Evolutionary conservation across 2,888 invertebrate species (phyloP).

Genomic region (Melinopterus prodromus): DNA sequence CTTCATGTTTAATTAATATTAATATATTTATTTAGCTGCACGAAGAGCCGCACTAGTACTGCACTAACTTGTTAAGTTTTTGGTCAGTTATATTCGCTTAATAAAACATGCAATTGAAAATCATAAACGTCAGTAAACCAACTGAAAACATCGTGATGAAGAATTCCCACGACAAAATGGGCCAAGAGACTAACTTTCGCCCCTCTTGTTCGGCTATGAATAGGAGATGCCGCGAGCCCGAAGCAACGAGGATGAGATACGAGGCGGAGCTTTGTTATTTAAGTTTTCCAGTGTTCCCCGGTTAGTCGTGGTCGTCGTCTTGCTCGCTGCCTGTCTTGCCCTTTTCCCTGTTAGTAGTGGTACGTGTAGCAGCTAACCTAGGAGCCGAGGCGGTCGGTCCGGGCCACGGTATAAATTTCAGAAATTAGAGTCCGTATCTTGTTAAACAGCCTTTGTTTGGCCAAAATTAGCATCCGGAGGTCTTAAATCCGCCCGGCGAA

Average conservation of each 20-base stretch:
- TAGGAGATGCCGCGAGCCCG: background rate
- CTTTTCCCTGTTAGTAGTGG: background rate
- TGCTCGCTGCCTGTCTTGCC: background rate
- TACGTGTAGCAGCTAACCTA: background rate
- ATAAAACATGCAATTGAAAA: background rate
- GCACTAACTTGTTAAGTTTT: too few species aligned
- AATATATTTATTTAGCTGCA: too few species aligned
- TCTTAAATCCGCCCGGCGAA: background rate
- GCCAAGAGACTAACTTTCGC: background rate
- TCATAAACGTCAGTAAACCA: background rate
- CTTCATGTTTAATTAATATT: too few species aligned
- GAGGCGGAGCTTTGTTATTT: slow-evolving; percentile 4
- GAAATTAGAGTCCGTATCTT: slow-evolving; percentile 4
- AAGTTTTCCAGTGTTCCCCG: background rate
- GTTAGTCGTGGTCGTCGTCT: background rate
- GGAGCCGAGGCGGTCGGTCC: background rate
- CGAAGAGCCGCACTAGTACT: too few species aligned
- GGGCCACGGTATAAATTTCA: background rate
- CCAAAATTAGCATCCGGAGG: slow-evolving; percentile 4
- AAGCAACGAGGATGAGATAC: background rate
- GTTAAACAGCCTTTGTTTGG: slow-evolving; percentile 4
- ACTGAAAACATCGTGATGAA: background rate
- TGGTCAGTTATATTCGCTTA: background rate
- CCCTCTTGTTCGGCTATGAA: background rate
- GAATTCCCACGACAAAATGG: background rate